phyloP scores from a whole-genome alignment of 1,140 invertebrate genomes.

The Coptotermes formosanus region DNA sequence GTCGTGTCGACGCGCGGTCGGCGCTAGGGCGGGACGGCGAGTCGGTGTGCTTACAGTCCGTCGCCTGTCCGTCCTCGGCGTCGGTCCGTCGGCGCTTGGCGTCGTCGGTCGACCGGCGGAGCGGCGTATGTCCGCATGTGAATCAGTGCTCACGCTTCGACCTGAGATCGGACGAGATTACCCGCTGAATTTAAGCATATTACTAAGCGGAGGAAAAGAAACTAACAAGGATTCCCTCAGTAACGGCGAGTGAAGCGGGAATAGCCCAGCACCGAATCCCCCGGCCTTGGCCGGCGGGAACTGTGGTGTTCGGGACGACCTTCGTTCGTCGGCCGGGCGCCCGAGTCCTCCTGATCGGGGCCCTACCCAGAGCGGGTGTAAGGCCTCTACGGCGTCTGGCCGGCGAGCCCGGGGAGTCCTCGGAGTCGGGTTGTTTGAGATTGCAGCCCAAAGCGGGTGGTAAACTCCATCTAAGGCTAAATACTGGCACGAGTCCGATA shows the following conservation, averaged over 20 bases:
- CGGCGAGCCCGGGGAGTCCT: conserved; percentile 57
- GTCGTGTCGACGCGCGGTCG: too few species aligned
- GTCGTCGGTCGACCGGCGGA: too few species aligned
- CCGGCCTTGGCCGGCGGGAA: conserved; percentile 50
- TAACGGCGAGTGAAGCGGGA: conserved; percentile 84
- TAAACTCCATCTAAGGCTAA: conserved; percentile 87
- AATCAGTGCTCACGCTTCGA: too few species aligned
- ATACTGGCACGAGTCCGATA: conserved; percentile 81
- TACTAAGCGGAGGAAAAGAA: conserved; percentile 90
- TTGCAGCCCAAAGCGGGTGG: conserved; percentile 79
- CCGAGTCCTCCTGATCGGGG: conserved; percentile 54
- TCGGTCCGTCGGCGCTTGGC: too few species aligned
- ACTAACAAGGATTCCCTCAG: conserved; percentile 77
- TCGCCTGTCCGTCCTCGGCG: too few species aligned
- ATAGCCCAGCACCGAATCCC: conserved; percentile 67
- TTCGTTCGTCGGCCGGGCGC: conserved; percentile 46
- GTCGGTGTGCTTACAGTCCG: too few species aligned
- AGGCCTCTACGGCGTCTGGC: conserved; percentile 61
- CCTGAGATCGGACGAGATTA: conserved; percentile 71
- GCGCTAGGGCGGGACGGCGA: too few species aligned
- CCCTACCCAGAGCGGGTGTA: conserved; percentile 71
- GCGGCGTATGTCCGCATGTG: too few species aligned
- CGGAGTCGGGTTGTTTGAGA: conserved; percentile 83
- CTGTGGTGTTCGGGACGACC: conserved; percentile 66
- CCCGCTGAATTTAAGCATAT: too few species aligned